phyloP scores from a whole-genome alignment of 2,888 invertebrate species.

The Polydrusus tereticollis region DNA sequence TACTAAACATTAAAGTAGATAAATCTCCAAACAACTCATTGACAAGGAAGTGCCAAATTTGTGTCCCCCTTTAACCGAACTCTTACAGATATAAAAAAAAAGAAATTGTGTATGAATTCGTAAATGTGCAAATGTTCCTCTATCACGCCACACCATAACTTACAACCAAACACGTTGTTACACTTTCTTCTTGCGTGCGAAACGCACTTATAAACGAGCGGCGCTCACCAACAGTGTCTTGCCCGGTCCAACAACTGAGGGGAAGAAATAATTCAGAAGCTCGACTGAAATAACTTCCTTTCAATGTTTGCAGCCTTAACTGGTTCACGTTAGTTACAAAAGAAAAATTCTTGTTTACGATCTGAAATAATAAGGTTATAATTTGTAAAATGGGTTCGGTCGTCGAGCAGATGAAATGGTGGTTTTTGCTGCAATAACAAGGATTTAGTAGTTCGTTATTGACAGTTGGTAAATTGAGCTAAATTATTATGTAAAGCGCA shows the following conservation, averaged over 20 bases:
- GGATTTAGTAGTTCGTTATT: not conserved
- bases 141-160: conserved; percentile 35
- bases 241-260: conserved; percentile 34
- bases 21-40: no score
- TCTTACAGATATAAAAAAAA: no score
- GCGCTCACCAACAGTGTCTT: conserved; percentile 43
- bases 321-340: conserved; percentile 7
- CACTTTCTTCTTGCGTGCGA: conserved; percentile 42
- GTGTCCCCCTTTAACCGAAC: no score
- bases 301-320: conserved; percentile 17
- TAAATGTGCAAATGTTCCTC: not conserved
- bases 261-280: conserved; percentile 49
- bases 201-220: conserved; percentile 36
- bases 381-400: conserved; percentile 17
- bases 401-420: not conserved
- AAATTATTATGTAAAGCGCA: no score
- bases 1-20: no score
- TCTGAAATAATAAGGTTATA: conserved; percentile 30
- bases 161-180: conserved; percentile 36
- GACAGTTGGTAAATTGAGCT: no score
- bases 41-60: no score
- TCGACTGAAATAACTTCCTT: conserved; percentile 38
- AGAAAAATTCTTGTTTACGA: conserved; percentile 39
- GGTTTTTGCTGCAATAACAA: not conserved
- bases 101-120: not conserved